Base-by-base conservation (phyloP, 2,888 invertebrate species). In the Drosophila prostipennis region DNA sequence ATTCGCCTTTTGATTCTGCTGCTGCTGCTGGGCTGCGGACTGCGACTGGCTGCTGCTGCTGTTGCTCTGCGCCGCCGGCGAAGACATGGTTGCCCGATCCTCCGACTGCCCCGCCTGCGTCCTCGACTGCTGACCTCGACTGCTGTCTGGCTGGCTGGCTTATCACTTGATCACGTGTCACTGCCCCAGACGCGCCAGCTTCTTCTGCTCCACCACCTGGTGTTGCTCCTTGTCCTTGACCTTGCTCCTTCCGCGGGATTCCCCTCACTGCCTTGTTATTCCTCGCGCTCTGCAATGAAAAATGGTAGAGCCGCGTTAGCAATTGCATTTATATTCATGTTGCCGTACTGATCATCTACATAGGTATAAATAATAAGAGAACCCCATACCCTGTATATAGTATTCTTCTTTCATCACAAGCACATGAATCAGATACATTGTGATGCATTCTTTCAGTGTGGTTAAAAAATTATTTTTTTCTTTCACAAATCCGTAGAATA, bases 1-100 rank as follows among this genome's bases (percentile, higher is more conserved):
- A 68, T 72, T 72, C 26, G 68, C 68, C 72, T 68, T 68, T 68
- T 68, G 68, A 68, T 68, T 68, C 45, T 68, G 77, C 78, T 78
- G 80, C 73, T 73, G 80, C 74, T 76, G 81, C 63, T 71, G 48
- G 59, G 70, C 70, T 40, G 70, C 46, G 45, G 65, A 67, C 71
- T 67, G 65, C 70, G 65, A 57, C 65, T 67, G 64, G 63, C 56
- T 69, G 73, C 65, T 60, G 82, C 65, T 60, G 82, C 57, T 65
- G 70, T 85, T 80, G 74, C 73, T 88, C 73, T 80, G 89, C 69
- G 89, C 85, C 73, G 77, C 45, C 74, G 87, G 79, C 73, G 87
- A 78, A 75, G 87, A 87, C 87, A 87, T 87, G 57, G 65, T 80
- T 81, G 64, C 42, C 55, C 51, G 37, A 43, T 43, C 32, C 45